These are phyloP conservation scores for Amaurobius ferox DNA, from an alignment of 2,888 invertebrate species.

Conservation along the genomic window DNA sequence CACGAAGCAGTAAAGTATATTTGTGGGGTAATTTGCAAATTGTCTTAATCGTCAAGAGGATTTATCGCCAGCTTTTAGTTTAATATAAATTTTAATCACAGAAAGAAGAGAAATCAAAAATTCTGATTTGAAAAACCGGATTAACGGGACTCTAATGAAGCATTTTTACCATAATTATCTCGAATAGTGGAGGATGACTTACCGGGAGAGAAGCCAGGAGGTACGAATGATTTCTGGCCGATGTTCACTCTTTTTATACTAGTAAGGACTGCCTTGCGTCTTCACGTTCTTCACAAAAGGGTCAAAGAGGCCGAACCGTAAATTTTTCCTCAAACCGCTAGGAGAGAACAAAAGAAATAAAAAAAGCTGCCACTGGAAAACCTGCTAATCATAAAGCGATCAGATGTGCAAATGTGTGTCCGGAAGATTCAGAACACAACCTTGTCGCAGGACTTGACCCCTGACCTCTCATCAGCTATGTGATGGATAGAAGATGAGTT, in stretches of 20 bases:
- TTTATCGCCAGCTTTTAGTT: no score
- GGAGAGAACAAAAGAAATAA: conserved; percentile 8
- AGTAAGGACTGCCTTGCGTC: conserved; percentile 39
- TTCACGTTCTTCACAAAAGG: conserved; percentile 40
- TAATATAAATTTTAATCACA: no score
- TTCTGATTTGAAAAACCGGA: no score
- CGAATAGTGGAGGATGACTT: conserved; percentile 13
- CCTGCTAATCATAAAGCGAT: conserved; percentile 59
- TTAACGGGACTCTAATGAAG: no score
- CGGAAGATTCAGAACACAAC: conserved; percentile 51
- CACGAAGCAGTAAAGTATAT: no score
- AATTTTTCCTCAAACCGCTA: conserved; percentile 65
- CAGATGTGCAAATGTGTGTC: conserved; percentile 69
- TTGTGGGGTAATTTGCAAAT: no score
- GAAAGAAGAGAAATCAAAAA: no score
- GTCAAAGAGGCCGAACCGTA: conserved; percentile 57
- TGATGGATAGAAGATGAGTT: conserved; percentile 56
- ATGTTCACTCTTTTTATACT: conserved; percentile 42
- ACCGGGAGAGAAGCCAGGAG: conserved; percentile 26
- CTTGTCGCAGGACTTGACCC: conserved; percentile 44
- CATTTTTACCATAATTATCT: no score
- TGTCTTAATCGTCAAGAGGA: no score
- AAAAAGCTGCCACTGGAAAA: conserved; percentile 27
- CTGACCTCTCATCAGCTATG: conserved; percentile 36
- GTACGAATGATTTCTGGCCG: conserved; percentile 41